Percentiles rank a stretch among this genome's conserved stretches.
phyloP scores from a whole-genome alignment of 2,113 vertebrate species.

The Delphinus delphis region DNA sequence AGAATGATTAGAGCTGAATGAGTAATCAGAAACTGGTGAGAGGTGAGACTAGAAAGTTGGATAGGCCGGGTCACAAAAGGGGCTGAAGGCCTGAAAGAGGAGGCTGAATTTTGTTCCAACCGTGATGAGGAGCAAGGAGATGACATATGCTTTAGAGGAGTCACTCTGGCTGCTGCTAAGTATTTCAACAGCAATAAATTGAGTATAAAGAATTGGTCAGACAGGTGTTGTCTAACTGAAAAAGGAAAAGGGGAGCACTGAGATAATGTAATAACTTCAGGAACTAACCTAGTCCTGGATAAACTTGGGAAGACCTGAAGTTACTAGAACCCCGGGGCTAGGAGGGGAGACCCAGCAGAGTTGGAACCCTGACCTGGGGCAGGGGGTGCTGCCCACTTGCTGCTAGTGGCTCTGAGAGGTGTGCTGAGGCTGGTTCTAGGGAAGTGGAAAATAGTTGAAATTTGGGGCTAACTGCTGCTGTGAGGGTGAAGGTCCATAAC shows the following conservation, averaged over 20 bases:
- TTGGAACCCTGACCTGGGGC: neutral
- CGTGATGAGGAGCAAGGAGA: slow-evolving; percentile 3
- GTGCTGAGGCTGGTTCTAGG: neutral
- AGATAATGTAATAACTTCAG: slow-evolving; percentile 4
- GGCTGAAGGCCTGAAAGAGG: neutral
- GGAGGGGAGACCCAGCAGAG: neutral
- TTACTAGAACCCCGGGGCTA: neutral
- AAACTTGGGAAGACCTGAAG: neutral
- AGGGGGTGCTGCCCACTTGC: neutral
- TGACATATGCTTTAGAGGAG: neutral
- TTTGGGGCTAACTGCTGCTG: neutral
- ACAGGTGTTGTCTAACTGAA: neutral
- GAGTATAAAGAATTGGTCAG: neutral
- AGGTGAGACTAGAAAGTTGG: neutral
- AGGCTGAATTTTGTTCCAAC: neutral
- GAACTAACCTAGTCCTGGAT: neutral
- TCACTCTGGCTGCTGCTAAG: neutral
- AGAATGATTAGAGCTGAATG: neutral
- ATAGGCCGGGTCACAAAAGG: neutral
- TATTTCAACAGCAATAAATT: slow-evolving; percentile 17
- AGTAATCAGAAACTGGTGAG: neutral
- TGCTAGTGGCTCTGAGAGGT: neutral
- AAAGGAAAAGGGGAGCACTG: neutral
- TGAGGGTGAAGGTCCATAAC: neutral
- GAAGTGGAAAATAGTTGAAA: neutral